Evolutionary conservation across 2,888 invertebrate genomes (phyloP).

Genomic region (Folsomia manolachei): DNA sequence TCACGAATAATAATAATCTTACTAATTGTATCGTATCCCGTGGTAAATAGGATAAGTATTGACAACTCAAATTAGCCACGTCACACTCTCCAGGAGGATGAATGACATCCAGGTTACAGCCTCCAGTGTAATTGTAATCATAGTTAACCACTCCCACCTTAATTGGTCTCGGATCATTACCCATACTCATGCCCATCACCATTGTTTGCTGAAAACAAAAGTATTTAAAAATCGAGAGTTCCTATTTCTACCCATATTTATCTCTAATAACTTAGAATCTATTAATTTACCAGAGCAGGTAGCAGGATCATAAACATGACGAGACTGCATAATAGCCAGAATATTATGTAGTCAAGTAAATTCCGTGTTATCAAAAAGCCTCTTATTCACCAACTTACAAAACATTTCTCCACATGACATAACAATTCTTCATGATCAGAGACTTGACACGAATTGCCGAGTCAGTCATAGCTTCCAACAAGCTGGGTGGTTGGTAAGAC

Average conservation of each 20-base stretch:
- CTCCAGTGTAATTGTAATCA: conserved; percentile 2
- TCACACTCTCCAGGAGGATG: neutral
- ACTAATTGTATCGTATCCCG: neutral
- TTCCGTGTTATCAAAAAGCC: neutral
- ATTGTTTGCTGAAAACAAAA: too few relatives aligned
- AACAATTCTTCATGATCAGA: conserved; percentile 12
- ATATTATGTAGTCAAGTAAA: neutral
- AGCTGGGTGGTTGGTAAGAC: neutral
- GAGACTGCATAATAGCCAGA: neutral
- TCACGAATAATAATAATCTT: too few relatives aligned
- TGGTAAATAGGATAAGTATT: neutral
- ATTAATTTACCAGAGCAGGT: conserved; percentile 10
- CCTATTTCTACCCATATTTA: neutral
- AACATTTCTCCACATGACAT: conserved; percentile 13
- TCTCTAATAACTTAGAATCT: neutral
- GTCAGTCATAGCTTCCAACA: neutral
- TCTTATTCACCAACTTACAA: conserved; percentile 13
- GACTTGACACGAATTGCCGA: neutral
- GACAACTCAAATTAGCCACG: conserved; percentile 12
- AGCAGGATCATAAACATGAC: conserved; percentile 12
- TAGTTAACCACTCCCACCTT: conserved; percentile 18
- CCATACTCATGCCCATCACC: conserved; percentile 16
- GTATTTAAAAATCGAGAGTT: neutral
- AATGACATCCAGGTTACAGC: neutral
- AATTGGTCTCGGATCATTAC: conserved; percentile 16